Conservation (phyloP, 2,113 vertebrate genomes). For the Cyprichromis sp. region DNA sequence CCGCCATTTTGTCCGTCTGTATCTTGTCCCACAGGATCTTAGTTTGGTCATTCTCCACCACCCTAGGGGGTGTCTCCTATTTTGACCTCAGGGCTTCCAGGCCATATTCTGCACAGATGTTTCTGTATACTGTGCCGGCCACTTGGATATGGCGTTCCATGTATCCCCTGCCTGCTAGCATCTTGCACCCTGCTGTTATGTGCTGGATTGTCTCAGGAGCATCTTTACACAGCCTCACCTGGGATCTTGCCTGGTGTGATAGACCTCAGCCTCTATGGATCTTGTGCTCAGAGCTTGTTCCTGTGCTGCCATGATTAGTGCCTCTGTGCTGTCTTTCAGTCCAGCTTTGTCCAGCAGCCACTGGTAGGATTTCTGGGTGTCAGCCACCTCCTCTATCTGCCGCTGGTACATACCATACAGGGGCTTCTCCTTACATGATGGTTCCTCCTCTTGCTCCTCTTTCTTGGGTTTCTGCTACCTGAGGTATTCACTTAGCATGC, state of each 20-base stretch:
- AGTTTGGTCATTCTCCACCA: background rate
- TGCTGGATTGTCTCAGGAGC: background rate
- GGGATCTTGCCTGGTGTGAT: background rate
- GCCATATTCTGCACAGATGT: background rate
- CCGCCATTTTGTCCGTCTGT: background rate
- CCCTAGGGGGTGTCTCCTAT: background rate
- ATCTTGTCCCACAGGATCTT: background rate
- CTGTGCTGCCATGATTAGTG: background rate
- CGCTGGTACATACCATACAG: rapidly evolving
- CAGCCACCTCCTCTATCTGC: background rate
- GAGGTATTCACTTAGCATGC: background rate
- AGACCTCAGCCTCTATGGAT: background rate
- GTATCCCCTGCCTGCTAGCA: background rate
- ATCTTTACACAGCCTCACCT: background rate
- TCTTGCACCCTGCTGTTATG: background rate
- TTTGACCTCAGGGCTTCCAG: background rate
- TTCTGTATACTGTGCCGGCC: rapidly evolving
- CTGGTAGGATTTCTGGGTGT: rapidly evolving
- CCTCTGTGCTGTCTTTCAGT: background rate
- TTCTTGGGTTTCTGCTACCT: background rate
- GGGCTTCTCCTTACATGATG: background rate
- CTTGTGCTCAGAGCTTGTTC: background rate
- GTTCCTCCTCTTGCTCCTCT: background rate
- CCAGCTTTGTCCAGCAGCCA: background rate
- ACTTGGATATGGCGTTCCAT: background rate